These are phyloP conservation scores for Magallana gigas DNA, from an alignment of 1,140 invertebrate genomes.

Conservation along the genomic window DNA sequence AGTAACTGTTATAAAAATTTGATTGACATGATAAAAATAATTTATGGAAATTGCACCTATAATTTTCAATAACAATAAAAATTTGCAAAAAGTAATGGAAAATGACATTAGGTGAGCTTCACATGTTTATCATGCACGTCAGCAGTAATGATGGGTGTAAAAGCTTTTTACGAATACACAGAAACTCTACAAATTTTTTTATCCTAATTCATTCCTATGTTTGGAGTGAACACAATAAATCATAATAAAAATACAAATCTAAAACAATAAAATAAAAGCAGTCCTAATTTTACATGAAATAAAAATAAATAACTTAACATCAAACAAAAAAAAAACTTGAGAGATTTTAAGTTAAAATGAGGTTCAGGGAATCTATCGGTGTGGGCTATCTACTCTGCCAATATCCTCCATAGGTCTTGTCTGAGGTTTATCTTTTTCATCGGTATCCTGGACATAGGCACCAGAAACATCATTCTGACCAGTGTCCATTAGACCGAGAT, in stretches of 20 bases:
- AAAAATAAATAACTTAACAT: not conserved
- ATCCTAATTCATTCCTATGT: not conserved
- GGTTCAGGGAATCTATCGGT: not conserved
- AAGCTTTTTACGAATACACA: not conserved
- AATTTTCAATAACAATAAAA: not conserved
- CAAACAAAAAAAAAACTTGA: not conserved
- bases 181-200: not conserved
- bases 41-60: not conserved
- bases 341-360: not conserved
- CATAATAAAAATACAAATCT: not conserved
- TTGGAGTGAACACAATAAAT: not conserved
- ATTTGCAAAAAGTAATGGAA: not conserved
- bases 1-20: conserved; percentile 5
- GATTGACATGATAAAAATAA: conserved; percentile 5
- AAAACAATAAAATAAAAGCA: not conserved
- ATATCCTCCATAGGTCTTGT: not conserved
- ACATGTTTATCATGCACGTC: not conserved
- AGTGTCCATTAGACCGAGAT: not conserved
- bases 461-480: not conserved
- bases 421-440: not conserved
- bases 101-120: too few species aligned
- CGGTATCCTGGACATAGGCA: not conserved
- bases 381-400: not conserved
- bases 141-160: conserved; percentile 20
- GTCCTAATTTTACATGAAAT: not conserved